Base-by-base conservation (phyloP, 2,797 vertebrate genomes). In the Pseudotriccus pelzelni region DNA sequence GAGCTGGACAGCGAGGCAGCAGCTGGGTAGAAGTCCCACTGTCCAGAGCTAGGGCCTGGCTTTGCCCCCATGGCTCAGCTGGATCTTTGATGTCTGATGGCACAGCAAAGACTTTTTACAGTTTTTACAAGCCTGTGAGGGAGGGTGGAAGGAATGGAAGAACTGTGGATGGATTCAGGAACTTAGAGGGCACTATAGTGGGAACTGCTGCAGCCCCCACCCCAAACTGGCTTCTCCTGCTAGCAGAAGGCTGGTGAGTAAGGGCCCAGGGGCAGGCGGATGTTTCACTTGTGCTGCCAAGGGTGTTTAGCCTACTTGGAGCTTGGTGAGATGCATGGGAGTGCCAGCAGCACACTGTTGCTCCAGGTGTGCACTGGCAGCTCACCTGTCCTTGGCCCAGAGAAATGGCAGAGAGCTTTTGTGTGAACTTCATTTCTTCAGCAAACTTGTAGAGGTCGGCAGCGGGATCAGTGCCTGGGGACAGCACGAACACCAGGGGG, bases 371-470 rank as follows among this genome's bases (percentile, higher is more conserved):
- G 44, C 50, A 84, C n/a, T 3, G 2, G 64, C 64, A 74, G 58
- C 97, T 97, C 81, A 99, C 99, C 98, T 99, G 99, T 60, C 99
- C 99, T 95, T 99, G 99, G 43, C 99, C 99, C 73, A 99, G 97
- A 53, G 99, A 99, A 96, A 99, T 99, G 92, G 98, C 98, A 27
- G 96, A 98, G 56, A 99, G 98, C 95, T 99, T 99, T 88, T 98
- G 98, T 41, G 99, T 98, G 97, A 99, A 99, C 88, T 98, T 98
- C 98, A 99, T 99, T 95, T 98, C 97, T 89, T 99, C 99, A 20
- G 99, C 99, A 96, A 99, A 99, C 89, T 98, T 99, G 97, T 99
- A 99, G 76, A 99, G 98, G 96, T 99, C 98, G 0, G 98, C 98
- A 47, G 99, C 98, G 0, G 99, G 99, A 95, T 99, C 99, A 15